Base-by-base conservation (phyloP, 2,797 vertebrate genomes). In the Karalla daura region DNA sequence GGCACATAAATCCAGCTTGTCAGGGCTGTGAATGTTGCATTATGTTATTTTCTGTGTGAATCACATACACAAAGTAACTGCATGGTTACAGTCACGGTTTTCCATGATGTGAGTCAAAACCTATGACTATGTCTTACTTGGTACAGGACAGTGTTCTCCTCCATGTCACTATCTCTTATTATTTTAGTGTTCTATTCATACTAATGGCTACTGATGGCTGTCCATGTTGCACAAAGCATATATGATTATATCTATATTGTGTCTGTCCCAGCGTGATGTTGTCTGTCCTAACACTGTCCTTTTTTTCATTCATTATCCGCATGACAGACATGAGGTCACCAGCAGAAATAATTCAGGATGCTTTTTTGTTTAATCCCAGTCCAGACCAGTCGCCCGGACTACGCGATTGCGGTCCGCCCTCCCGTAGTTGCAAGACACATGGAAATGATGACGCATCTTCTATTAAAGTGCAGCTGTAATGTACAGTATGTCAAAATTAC, bases 381-480 rank as follows among this genome's bases (percentile, higher is more conserved):
- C 20, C 35, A 52, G 17, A 5, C 25, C 1, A 4, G 54, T 58
- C 25, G n/a, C 47, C 61, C n/a, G 4, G 11, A n/a, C 61, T 69
- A 51, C 2, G 2, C 10, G 13, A 40, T 32, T n/a, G n/a, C 5
- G 23, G 23, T 53, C 32, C 25, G 5, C 14, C 36, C 25, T 21
- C 2, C 13, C 41, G 24, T 15, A 23, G 24, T 28, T 46, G 36
- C 0, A 7, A 11, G 35, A 64, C 52, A 52, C 63, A 46, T 81
- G 81, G 81, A 84, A 88, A 85, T 9, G 6, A 79, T 88, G 67
- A 87, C 53, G 60, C 54, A 3, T 33, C 7, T 18, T 2, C 15
- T 8, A 2, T 60, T 70, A 33, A 67, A 45, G 20, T 0, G 7
- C 25, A 39, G 43, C 50, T 39, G 45, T 55, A 61, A 52, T 20